These are phyloP conservation scores for Thecophora atra DNA, from an alignment of 2,888 invertebrate genomes.

Conservation along the genomic window DNA sequence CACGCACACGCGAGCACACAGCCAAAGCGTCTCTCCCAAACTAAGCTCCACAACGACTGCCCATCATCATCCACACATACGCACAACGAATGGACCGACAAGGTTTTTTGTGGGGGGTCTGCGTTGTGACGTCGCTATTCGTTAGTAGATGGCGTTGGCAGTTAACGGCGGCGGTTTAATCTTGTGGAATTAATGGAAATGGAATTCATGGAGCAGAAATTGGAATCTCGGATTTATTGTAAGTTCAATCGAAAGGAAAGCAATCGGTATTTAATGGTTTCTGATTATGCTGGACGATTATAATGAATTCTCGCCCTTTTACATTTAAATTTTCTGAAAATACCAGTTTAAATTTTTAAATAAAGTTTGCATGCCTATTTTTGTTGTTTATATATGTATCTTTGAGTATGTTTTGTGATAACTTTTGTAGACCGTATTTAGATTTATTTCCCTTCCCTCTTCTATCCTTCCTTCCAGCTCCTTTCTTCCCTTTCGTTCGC, in stretches of 20 bases:
- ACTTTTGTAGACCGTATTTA: too few relatives aligned
- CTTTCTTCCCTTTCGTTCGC: neutral
- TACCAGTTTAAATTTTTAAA: too few relatives aligned
- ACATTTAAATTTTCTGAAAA: too few relatives aligned
- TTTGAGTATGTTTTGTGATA: too few relatives aligned
- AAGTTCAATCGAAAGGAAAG: conserved; percentile 46
- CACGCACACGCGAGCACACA: neutral
- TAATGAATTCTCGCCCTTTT: neutral
- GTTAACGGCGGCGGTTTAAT: conserved; percentile 59
- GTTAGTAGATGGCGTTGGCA: conserved; percentile 61
- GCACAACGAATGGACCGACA: conserved; percentile 25
- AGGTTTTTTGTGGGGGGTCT: conserved; percentile 26
- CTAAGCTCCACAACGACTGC: neutral
- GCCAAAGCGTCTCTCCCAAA: neutral
- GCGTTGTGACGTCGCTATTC: conserved; percentile 53
- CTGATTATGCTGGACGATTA: neutral
- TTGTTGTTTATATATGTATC: too few relatives aligned
- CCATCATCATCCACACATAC: conserved; percentile 16
- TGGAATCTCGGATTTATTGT: conserved; percentile 55
- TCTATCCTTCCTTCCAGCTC: neutral
- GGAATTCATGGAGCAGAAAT: conserved; percentile 66
- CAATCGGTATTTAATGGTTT: conserved; percentile 59
- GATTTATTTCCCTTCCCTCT: neutral
- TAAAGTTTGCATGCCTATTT: too few relatives aligned
- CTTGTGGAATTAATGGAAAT: conserved; percentile 67